phyloP scores from a whole-genome alignment of 2,797 vertebrate species.

The Sebastes diaconus region DNA sequence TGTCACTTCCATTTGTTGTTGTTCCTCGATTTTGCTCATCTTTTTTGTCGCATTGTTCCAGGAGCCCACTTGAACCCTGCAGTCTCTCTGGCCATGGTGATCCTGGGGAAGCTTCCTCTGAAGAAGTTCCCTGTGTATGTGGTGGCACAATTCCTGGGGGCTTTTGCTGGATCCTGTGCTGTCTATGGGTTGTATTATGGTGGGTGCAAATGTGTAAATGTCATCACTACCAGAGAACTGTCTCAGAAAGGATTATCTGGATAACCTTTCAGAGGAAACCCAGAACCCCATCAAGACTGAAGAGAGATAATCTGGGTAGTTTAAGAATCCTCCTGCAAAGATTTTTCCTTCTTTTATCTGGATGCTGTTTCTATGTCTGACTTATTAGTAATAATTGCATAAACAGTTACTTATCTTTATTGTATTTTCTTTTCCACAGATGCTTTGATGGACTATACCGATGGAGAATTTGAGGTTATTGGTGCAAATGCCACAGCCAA shows the following conservation, averaged over 20 bases:
- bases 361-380: not conserved
- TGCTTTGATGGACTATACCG: constrained; percentile 87
- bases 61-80: constrained; percentile 97
- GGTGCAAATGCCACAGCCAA: constrained; percentile 93
- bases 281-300: not conserved
- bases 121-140: constrained; percentile 93
- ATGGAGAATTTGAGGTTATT: constrained; percentile 82
- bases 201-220: constrained; percentile 69
- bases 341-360: not conserved
- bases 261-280: not conserved
- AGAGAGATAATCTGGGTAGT: not conserved
- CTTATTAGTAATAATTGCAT: not conserved
- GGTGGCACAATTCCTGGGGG: constrained; percentile 91
- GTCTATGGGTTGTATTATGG: constrained; percentile 93
- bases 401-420: not conserved
- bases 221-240: not conserved
- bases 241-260: not conserved
- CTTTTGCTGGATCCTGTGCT: constrained; percentile 89
- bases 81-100: constrained; percentile 93
- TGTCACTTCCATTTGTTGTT: not conserved
- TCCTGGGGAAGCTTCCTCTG: constrained; percentile 89
- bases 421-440: constrained; percentile 75
- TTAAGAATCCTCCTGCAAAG: not conserved
- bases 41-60: constrained; percentile 60
- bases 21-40: not conserved